Conservation (phyloP, 2,113 vertebrate species). For the Thunnus maccoyii region DNA sequence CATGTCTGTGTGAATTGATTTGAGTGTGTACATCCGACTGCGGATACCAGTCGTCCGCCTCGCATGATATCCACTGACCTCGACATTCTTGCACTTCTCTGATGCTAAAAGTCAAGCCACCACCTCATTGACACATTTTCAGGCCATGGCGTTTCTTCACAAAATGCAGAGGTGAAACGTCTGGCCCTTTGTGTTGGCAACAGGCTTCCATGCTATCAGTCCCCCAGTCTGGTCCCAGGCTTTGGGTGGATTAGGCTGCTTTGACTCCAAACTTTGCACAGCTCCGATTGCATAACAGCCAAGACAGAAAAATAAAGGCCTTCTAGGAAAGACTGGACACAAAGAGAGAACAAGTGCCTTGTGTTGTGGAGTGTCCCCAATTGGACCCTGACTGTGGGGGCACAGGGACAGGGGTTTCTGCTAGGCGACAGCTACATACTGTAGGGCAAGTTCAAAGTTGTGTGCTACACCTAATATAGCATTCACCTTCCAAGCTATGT, state of each 20-base stretch:
- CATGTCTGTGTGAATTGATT: conserved; percentile 4
- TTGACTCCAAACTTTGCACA: conserved; percentile 73
- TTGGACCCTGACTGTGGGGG: conserved; percentile 42
- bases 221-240: conserved; percentile 47
- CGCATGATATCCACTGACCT: not conserved
- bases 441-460: not conserved
- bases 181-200: conserved; percentile 74
- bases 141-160: conserved; percentile 14
- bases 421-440: conserved; percentile 26
- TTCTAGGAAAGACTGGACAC: conserved; percentile 43
- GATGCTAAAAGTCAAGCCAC: not conserved
- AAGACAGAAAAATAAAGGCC: conserved; percentile 55
- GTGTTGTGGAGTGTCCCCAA: conserved; percentile 56
- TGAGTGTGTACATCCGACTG: not conserved
- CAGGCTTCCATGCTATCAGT: conserved; percentile 57
- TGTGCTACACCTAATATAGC: not conserved
- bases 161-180: conserved; percentile 59
- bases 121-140: conserved; percentile 2
- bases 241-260: conserved; percentile 73
- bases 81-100: not conserved
- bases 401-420: conserved; percentile 28
- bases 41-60: conserved; percentile 17
- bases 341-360: conserved; percentile 64
- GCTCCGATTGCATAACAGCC: conserved; percentile 60
- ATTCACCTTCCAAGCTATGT: not conserved